Evolutionary conservation across 2,888 invertebrate species (phyloP).

Genomic region (Protonemura montana): DNA sequence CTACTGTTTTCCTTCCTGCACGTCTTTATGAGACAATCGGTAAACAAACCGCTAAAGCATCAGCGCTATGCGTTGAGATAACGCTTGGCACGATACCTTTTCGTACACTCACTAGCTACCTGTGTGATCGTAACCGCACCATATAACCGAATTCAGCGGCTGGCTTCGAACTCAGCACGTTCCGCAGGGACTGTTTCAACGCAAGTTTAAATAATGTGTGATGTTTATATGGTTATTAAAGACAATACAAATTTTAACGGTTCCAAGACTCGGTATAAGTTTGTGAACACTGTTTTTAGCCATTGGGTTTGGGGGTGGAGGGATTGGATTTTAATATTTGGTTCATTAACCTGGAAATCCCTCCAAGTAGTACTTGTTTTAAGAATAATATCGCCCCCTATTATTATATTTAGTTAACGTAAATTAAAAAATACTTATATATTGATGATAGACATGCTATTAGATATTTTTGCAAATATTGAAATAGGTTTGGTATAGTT

Average conservation of each 20-base stretch:
- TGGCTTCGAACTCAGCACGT: not conserved
- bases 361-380: not conserved
- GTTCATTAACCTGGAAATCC: not conserved
- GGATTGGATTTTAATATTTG: not conserved
- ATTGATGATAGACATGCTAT: not conserved
- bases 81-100: not conserved
- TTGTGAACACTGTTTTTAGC: not conserved
- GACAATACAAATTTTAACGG: not conserved
- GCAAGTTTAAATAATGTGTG: not conserved
- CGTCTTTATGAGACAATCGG: constrained; percentile 32
- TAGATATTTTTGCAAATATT: not conserved
- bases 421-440: not conserved
- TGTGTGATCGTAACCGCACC: not conserved
- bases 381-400: not conserved
- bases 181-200: not conserved
- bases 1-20: constrained; percentile 28
- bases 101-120: not conserved
- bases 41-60: constrained; percentile 22
- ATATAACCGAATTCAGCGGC: not conserved
- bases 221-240: not conserved
- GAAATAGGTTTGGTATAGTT: not conserved
- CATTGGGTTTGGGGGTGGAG: not conserved
- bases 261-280: not conserved
- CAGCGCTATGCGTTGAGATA: not conserved
- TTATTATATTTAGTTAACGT: not conserved